Conservation (phyloP, 1,140 invertebrate species). For the Drosophila nebulosa region DNA sequence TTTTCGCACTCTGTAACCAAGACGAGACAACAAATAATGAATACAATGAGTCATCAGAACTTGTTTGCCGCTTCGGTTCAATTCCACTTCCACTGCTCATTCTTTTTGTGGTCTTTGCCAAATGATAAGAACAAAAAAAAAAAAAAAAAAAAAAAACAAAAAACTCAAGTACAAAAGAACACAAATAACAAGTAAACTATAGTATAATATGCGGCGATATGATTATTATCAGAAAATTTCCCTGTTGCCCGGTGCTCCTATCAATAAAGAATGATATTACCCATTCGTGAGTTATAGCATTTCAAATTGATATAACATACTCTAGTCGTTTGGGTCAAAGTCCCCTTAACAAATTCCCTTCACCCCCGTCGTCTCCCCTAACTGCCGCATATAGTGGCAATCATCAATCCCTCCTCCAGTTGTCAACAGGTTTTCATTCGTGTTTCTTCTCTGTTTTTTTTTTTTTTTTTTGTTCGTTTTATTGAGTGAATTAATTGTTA, state of each 20-base stretch:
- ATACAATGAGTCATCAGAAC: constrained; percentile 4
- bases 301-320: constrained; percentile 41
- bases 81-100: neutral
- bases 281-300: constrained; percentile 32
- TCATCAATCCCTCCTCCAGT: constrained; percentile 9
- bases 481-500: constrained; percentile 43
- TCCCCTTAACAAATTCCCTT: constrained; percentile 9
- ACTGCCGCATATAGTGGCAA: neutral
- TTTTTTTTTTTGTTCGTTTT: constrained; percentile 9
- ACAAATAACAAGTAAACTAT: constrained; percentile 26
- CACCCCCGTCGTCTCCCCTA: neutral
- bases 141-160: too few species aligned
- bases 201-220: constrained; percentile 26
- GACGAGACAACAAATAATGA: neutral
- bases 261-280: constrained; percentile 45
- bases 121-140: neutral
- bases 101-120: neutral
- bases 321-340: constrained; percentile 31
- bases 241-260: constrained; percentile 44
- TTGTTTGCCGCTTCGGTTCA: constrained; percentile 1
- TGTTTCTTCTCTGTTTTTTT: constrained; percentile 3
- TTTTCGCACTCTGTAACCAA: neutral
- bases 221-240: constrained; percentile 28
- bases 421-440: constrained; percentile 42
- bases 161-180: neutral